phyloP scores from a whole-genome alignment of 2,797 vertebrate genomes.

The Aythya fuligula region DNA sequence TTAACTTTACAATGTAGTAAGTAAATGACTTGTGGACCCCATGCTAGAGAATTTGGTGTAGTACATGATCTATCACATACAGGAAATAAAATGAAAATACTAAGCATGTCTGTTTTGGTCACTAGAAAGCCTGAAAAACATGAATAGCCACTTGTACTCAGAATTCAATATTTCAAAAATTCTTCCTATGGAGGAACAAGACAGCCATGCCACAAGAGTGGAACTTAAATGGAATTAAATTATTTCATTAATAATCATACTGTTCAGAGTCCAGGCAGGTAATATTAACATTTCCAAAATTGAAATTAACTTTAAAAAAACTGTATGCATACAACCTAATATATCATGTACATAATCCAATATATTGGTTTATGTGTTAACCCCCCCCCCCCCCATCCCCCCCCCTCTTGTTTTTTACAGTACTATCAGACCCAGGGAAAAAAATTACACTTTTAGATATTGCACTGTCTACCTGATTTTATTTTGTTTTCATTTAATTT shows the following conservation, averaged over 20 bases:
- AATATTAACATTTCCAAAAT: background rate
- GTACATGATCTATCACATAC: background rate
- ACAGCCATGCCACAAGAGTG: background rate
- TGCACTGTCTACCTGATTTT: background rate
- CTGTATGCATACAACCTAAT: background rate
- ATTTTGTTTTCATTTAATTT: no score
- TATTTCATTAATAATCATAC: background rate
- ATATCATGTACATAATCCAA: background rate
- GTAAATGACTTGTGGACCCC: constrained; percentile 1
- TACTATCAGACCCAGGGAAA: background rate
- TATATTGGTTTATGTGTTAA: background rate
- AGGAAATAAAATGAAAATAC: background rate
- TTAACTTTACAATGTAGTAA: constrained; percentile 20
- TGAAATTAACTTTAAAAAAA: background rate
- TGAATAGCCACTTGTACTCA: background rate
- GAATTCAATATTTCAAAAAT: background rate
- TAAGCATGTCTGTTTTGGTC: background rate
- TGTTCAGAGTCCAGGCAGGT: background rate
- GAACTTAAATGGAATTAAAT: background rate
- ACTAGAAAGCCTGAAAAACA: background rate
- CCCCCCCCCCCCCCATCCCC: no score
- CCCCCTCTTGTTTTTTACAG: background rate
- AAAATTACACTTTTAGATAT: constrained; percentile 11
- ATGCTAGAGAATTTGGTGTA: background rate
- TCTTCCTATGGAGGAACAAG: background rate